Base-by-base conservation (phyloP, 2,888 invertebrate species). In the Sphinx pinastri region DNA sequence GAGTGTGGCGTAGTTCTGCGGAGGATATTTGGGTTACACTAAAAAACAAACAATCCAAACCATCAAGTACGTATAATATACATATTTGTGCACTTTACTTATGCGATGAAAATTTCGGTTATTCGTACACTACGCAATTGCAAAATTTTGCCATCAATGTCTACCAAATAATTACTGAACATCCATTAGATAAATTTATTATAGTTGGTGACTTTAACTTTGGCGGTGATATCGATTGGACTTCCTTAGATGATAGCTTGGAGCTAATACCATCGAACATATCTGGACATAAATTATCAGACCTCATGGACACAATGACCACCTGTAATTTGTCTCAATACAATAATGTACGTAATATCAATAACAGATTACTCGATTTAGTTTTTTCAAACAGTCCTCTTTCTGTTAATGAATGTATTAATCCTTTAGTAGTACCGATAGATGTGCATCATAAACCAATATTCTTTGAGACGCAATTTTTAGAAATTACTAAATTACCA, bases 71-170 rank as follows among this genome's bases (percentile, higher is more conserved):
- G 11, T 38, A 38, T 38, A 59, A 59, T 38, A 59, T 59, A 45
- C 45, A 31, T 16, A 55, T 55, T 16, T 55, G 55, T 55, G 55
- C 55, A 55, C 55, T 55, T 16, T 55, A 55, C 16, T 55, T 55
- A 55, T 55, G 69, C 38, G 19, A 45, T 4, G 19, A 70, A 49
- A 57, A 70, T 52, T 14, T 52, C 38, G 70, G 70, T 16, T 67
- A 70, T 49, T 70, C 67, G 0, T 70, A 67, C 38, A 25, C 31
- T 11, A 59, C 38, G 6, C 59, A 59, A 59, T 59, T 59, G 14
- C 59, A 59, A 25, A 59, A 59, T 45, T 59, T 59, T 45, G 5
- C 38, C 3, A 19, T 25, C 4, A 31, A 10, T 55, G 16, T 55
- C 16, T 16, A 16, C n/a, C n/a, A 55, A 55, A 4, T 16, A 55